Conservation (phyloP, 2,113 vertebrate genomes). For the Dissostichus mawsoni region DNA sequence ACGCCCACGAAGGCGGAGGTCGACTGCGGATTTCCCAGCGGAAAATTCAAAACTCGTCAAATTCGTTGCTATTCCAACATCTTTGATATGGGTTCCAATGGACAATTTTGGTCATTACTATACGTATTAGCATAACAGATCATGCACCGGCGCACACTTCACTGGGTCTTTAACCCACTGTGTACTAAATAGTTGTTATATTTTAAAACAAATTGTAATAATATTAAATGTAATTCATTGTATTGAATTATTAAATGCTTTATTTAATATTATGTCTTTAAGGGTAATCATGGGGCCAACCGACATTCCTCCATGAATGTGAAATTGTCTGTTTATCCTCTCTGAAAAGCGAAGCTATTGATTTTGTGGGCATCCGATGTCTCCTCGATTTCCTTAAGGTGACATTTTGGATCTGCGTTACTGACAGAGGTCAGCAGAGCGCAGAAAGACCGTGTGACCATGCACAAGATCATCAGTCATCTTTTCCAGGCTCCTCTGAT, state of each 20-base stretch:
- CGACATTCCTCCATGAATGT: slow-evolving; percentile 27
- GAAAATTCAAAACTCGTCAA: no score
- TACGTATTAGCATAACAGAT: no score
- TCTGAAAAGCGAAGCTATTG: slow-evolving; percentile 66
- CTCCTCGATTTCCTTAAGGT: slow-evolving; percentile 60
- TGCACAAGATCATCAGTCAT: slow-evolving; percentile 54
- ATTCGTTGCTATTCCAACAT: no score
- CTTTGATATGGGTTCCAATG: no score
- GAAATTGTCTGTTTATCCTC: slow-evolving; percentile 55
- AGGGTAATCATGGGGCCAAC: slow-evolving; percentile 16
- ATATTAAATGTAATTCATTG: neutral
- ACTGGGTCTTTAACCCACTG: no score
- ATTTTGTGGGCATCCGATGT: slow-evolving; percentile 68
- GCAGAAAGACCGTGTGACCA: slow-evolving; percentile 53
- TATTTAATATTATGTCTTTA: neutral
- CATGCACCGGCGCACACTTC: no score
- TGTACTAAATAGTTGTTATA: neutral
- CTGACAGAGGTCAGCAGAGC: slow-evolving; percentile 57
- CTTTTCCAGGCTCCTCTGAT: slow-evolving; percentile 66
- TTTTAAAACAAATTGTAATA: neutral
- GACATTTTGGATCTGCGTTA: slow-evolving; percentile 49
- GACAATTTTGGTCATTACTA: no score
- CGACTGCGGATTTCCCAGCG: no score
- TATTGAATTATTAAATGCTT: neutral
- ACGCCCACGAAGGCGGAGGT: no score